Base-by-base conservation (phyloP, 2,113 vertebrate genomes). In the Podiceps cristatus region DNA sequence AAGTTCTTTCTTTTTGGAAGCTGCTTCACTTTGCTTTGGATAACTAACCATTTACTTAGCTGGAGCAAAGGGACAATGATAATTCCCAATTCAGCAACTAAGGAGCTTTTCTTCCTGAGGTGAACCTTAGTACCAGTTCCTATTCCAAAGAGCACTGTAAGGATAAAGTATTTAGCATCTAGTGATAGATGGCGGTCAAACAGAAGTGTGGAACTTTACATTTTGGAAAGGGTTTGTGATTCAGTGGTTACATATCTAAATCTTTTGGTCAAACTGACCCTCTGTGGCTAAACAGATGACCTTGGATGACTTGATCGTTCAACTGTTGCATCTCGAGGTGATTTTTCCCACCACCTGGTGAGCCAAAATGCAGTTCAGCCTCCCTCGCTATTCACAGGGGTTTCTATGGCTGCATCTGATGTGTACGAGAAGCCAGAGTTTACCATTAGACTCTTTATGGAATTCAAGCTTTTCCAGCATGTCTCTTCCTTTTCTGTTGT, bases 241-340 rank as follows among this genome's bases (percentile, higher is more conserved):
- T 72, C 1, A 0, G 18, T 77, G 37, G 27, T 31, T 0, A 0
- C 8, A 0, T 50, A 92, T 28, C 28, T 78, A 47, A 94, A 76
- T 10, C 3, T 52, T 85, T 79, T 59, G 31, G 9, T 63, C 67
- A 73, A 84, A 89, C 20, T 66, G 45, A 50, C 18, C 9, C 29
- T 86, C 90, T 29, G 18, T 67, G 37, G 28, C 33, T 76, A 60
- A 67, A 67, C 4, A n/a, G 42, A 45, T 75, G 9, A 31, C 11
- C 25, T 56, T 60, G 37, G 8, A 28, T 42, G 37, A 45, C 29
- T 28, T 19, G 17, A 42, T 40, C 5, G 3, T 25, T 47, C 37
- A 53, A 24, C 24, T 55, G 1, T 37, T 79, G 16, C 28, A 49
- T 31, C 29, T 90, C 59, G 47, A 83, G 18, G 10, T 0, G 1